phyloP scores from a whole-genome alignment of 2,888 invertebrate genomes.

The Lepidocyrtoides sp. region DNA sequence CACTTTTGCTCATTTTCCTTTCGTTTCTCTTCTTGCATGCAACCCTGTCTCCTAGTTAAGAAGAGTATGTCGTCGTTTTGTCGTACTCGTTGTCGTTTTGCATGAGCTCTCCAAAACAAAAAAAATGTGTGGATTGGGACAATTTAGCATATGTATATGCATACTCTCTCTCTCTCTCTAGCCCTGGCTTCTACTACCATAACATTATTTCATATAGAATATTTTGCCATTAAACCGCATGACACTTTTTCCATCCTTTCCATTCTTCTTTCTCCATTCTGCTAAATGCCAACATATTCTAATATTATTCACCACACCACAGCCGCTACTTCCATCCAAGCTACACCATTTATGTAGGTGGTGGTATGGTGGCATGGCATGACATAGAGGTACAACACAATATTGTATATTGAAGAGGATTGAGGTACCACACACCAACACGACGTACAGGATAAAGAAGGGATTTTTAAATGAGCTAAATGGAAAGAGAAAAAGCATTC shows the following conservation, averaged over 20 bases:
- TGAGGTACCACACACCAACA: slow-evolving; percentile 20
- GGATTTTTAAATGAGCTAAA: slow-evolving; percentile 70
- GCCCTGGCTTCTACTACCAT: neutral
- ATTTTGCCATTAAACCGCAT: slow-evolving; percentile 46
- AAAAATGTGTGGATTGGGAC: slow-evolving; percentile 16
- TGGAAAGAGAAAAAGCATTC: slow-evolving; percentile 58
- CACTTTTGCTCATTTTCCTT: slow-evolving; percentile 38
- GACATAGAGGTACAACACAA: neutral
- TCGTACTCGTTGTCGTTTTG: slow-evolving; percentile 9
- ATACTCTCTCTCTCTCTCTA: too few species aligned
- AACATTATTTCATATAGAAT: slow-evolving; percentile 18
- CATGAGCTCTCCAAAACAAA: slow-evolving; percentile 19
- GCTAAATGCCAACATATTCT: slow-evolving; percentile 53
- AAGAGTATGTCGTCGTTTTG: slow-evolving; percentile 15
- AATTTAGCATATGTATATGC: slow-evolving; percentile 25
- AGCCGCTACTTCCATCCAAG: neutral
- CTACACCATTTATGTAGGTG: neutral
- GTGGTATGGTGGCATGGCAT: neutral
- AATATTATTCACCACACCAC: slow-evolving; percentile 35
- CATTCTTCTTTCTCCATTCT: neutral
- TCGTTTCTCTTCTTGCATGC: neutral
- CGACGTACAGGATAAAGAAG: slow-evolving; percentile 28
- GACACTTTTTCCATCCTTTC: slow-evolving; percentile 43
- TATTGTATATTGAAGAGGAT: slow-evolving; percentile 9
- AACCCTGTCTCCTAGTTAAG: neutral